Evolutionary conservation across 1,140 invertebrate genomes (phyloP), one percentile per base, ranked within the genome.

Genomic region (Homarus americanus): DNA sequence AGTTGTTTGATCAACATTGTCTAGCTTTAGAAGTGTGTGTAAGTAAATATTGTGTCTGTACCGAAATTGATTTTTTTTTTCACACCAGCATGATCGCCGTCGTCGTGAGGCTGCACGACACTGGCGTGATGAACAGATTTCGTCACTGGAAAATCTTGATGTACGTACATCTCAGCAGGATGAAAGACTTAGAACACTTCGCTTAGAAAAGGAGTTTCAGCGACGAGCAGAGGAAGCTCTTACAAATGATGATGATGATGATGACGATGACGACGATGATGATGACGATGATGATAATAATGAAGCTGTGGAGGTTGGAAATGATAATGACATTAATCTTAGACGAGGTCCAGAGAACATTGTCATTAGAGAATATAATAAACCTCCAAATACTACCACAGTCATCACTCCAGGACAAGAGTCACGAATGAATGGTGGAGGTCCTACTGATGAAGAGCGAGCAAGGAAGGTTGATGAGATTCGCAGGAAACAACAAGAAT

Each of bases 181-280:
- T 89, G 97, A 98, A 93, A 97, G 98, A 93, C 94, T 98, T 28
- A 95, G 97, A 84, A 97, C 97, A 9, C 94, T 98, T 72, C 96
- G 97, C 87, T 94, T 98, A 7, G 98, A 98, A 94, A 95, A 97
- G 91, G 98, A 98, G 93, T 98, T 98, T 94, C 97, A 98, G 93
- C 96, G 97, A 63, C 95, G 98, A 73, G 98, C 97, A 4, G 97
- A 97, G 93, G 97, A 97, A 94, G 95, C 95, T 58, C 95, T 96
- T 32, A 96, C 95, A 92, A 96, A 96, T 63, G 96, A 98, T 93
- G 97, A 98, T 75, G 97, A 97, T 34, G 97, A 97, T 66, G 96
- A 96, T 93, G 94, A 95, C 93, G 93, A 95, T 53, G 93, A 94
- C 38, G 93, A 92, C 38, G 92, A 93, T 36, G 92, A 93, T 58